Evolutionary conservation across 2,113 vertebrate species (phyloP), one percentile per base, ranked within the genome.

Genomic region (Columbina picui): DNA sequence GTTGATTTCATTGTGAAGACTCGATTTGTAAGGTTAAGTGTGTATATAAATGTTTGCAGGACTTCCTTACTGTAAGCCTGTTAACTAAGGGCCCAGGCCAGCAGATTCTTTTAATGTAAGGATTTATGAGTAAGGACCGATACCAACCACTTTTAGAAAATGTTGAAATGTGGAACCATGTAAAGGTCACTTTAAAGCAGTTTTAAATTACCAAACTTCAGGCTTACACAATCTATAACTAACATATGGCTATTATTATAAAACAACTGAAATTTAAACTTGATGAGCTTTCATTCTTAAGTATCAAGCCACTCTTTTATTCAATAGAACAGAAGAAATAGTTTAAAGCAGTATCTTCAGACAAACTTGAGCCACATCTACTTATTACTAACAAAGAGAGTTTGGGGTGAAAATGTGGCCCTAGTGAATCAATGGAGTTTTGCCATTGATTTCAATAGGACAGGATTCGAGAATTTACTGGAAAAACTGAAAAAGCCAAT

Each of bases 121-220:
- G 2, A 81, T 84, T 93, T 96, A 53, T 38, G 55, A 77, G 52
- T 39, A 78, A 84, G 68, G 76, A 71, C 87, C 10, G 2, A 32
- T 91, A 77, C 52, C 4, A 1, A 56, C 84, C 36, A 63, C 89
- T 97, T 96, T 61, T 61, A 96, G 89, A 94, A 97, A 96, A 95
- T 34, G 61, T 5, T 95, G 90, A 96, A 97, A 97, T 96, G 74
- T 84, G 89, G 96, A 97, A 96, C 90, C 90, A 93, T 84, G 60
- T 89, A 93, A 95, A 94, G 74, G 89, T 97, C 88, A 77, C 69
- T 91, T 94, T 93, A 97, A 97, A 96, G 89, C 63, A 90, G 95
- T 95, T 84, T 96, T 96, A 94, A 84, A 90, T 97, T 96, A 92
- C 94, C 59, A 61, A 90, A 96, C 92, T 97, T 97, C 64, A 96